Base-by-base conservation (phyloP, 1,140 invertebrate species). In the Choristoneura fumiferana region DNA sequence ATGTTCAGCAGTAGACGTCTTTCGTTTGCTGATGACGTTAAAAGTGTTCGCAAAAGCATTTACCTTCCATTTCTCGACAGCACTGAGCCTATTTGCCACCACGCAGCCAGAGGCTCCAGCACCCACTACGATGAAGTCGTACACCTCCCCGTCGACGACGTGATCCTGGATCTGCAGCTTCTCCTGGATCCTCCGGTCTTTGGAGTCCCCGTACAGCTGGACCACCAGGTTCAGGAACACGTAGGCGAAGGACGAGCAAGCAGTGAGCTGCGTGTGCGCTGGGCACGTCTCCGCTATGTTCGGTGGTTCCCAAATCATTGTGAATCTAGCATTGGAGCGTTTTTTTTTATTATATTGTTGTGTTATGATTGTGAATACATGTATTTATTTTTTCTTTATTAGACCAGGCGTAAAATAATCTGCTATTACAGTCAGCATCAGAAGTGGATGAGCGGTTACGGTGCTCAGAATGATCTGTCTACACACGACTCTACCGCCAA, bases 31-130 rank as follows among this genome's bases (percentile, higher is more conserved):
- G n/a, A n/a, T n/a, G n/a, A n/a, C n/a, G n/a, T n/a, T n/a, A n/a
- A n/a, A n/a, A n/a, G n/a, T n/a, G n/a, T n/a, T n/a, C n/a, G n/a
- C n/a, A n/a, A n/a, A n/a, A n/a, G 22, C 13, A 62, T 61, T 17
- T 53, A 95, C 91, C 58, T 82, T 91, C 90, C 90, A 92, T 15
- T 90, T 68, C 12, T 82, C 77, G 37, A 89, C 66, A 54, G 90
- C 90, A 4, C 81, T 79, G n/a, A 92, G 64, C 40, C 89, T 67
- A 65, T 92, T 94, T 0, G 94, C 94, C 17, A 96, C 65, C 1
- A 95, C 94, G 39, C 77, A 76, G 0, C 78, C 75, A 5, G 76
- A 63, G 0, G 70, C 37, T 0, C 77, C 74, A 0, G 69, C 74
- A 0, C 73, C 76, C 0, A 74, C 69, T 14, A 78, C 70, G 9